phyloP scores from a whole-genome alignment of 2,797 vertebrate genomes.

The Crocodylus rhombifer region DNA sequence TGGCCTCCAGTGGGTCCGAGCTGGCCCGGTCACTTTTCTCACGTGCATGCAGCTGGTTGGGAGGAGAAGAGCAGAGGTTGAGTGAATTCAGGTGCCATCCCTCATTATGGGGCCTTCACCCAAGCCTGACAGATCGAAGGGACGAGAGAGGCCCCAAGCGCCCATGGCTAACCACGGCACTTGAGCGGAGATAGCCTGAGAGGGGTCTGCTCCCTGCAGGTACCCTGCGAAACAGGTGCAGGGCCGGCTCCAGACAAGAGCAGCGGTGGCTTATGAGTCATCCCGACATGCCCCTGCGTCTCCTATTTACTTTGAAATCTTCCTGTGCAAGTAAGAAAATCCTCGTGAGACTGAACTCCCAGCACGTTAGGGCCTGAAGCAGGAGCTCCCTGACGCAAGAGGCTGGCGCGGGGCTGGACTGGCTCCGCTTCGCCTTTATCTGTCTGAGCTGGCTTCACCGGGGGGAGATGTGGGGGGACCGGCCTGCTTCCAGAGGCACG shows the following conservation, averaged over 20 bases:
- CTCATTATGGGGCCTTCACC: not conserved
- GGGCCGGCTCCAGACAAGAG: not conserved
- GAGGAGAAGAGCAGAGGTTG: not conserved
- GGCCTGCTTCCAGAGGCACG: not conserved
- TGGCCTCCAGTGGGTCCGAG: not conserved
- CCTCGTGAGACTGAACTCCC: not conserved
- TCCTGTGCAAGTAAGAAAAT: not conserved
- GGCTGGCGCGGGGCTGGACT: not conserved
- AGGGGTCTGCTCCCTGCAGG: not conserved
- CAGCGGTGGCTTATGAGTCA: not conserved
- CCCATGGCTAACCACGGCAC: not conserved
- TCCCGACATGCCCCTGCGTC: not conserved
- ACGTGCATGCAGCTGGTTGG: not conserved
- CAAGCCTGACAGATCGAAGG: not conserved
- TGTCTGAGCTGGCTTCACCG: not conserved
- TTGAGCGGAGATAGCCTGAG: not conserved
- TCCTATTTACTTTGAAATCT: not conserved
- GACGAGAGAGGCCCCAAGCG: not conserved
- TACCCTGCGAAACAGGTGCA: not conserved
- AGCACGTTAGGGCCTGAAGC: conserved; percentile 54
- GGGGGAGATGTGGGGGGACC: not conserved
- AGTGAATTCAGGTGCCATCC: not conserved
- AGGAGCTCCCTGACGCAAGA: conserved; percentile 5
- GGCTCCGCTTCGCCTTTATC: not conserved
- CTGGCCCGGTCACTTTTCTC: not conserved